phyloP scores from a whole-genome alignment of 2,113 vertebrate genomes.

The Trochalopteron elliotii region DNA sequence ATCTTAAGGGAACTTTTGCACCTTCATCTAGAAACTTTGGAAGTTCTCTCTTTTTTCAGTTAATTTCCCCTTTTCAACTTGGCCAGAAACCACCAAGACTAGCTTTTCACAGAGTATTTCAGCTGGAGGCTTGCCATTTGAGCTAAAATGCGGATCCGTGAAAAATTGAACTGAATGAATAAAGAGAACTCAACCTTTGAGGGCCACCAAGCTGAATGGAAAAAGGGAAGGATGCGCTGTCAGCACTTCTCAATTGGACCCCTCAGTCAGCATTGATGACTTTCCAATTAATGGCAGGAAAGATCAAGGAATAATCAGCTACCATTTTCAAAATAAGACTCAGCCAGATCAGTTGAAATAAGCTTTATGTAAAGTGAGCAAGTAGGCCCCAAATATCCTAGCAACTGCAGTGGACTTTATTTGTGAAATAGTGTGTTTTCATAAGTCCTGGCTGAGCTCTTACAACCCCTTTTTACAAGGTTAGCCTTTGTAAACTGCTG shows the following conservation, averaged over 20 bases:
- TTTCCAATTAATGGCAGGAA: neutral
- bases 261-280: neutral
- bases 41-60: neutral
- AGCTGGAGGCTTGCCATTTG: neutral
- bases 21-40: neutral
- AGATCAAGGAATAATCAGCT: slow-evolving; percentile 23
- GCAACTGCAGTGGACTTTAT: neutral
- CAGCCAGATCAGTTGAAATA: neutral
- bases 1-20: neutral
- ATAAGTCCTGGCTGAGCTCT: neutral
- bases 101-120: neutral
- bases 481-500: neutral
- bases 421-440: neutral
- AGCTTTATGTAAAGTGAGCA: neutral
- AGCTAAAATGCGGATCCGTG: neutral
- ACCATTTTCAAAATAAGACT: slow-evolving; percentile 15
- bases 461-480: neutral
- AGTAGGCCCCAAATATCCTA: slow-evolving; percentile 18
- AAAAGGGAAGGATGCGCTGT: neutral
- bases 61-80: neutral
- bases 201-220: neutral
- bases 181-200: neutral
- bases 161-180: slow-evolving; percentile 26
- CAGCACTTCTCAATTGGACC: slow-evolving; percentile 2
- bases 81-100: neutral